These are phyloP conservation scores for Pseudochirops cupreus DNA, from an alignment of 2,797 vertebrate species.

Conservation along the genomic window DNA sequence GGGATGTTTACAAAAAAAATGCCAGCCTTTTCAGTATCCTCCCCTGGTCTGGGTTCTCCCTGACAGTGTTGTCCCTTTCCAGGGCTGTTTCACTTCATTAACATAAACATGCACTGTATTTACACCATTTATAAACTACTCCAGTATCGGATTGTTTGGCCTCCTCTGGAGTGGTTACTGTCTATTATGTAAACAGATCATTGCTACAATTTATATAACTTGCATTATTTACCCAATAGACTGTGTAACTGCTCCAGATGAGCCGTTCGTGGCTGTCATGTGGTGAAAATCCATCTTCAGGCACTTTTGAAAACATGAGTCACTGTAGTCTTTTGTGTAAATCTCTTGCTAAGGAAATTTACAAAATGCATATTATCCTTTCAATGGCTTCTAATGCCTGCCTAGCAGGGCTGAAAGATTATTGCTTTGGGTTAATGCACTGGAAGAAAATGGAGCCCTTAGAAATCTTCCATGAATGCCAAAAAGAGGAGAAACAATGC, in stretches of 20 bases:
- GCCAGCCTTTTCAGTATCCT: background rate
- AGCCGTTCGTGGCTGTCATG: conserved; percentile 71
- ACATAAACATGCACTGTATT: conserved; percentile 63
- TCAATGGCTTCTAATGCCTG: conserved; percentile 60
- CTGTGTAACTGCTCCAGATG: conserved; percentile 78
- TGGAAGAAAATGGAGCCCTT: conserved; percentile 21
- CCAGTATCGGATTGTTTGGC: conserved; percentile 70
- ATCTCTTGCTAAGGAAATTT: conserved; percentile 58
- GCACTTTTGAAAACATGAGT: conserved; percentile 77
- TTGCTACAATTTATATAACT: conserved; percentile 78
- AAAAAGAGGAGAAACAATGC: conserved; percentile 21
- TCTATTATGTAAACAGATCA: conserved; percentile 80
- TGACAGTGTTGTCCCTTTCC: conserved; percentile 62
- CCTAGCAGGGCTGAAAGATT: conserved; percentile 50
- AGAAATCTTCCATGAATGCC: background rate
- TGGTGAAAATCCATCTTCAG: conserved; percentile 80
- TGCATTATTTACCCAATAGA: conserved; percentile 82
- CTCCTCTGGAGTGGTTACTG: conserved; percentile 69
- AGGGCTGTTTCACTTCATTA: conserved; percentile 70
- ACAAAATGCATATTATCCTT: conserved; percentile 67
- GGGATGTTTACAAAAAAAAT: conserved; percentile 25
- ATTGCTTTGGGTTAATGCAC: conserved; percentile 54
- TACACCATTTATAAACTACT: conserved; percentile 75
- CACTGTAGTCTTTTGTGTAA: conserved; percentile 67
- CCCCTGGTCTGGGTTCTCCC: conserved; percentile 18